These are phyloP conservation scores for Thyatira batis DNA, from an alignment of 2,888 invertebrate genomes.

Conservation along the genomic window DNA sequence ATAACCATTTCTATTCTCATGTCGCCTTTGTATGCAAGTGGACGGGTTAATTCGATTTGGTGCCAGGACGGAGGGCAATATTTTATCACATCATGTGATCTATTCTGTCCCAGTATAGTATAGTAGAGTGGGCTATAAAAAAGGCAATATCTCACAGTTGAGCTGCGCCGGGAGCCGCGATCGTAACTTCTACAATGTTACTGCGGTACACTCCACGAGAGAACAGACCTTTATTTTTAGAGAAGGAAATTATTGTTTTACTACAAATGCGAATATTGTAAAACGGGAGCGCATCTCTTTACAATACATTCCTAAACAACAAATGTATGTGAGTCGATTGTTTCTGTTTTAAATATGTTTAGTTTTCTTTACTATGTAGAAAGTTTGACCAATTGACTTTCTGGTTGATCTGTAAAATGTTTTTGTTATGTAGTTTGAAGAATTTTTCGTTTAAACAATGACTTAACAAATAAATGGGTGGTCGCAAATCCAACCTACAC, in stretches of 20 bases:
- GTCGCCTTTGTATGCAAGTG: constrained; percentile 80
- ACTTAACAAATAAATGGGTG: no score
- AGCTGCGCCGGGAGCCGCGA: constrained; percentile 73
- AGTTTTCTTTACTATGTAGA: no score
- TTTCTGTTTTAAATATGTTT: no score
- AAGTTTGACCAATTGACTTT: no score
- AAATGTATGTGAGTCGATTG: background rate
- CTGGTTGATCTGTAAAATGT: no score
- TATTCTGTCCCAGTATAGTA: constrained; percentile 79
- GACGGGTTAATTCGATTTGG: constrained; percentile 82
- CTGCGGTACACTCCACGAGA: constrained; percentile 65
- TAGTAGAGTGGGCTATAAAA: constrained; percentile 81
- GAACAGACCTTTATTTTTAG: constrained; percentile 67
- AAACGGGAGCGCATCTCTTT: constrained; percentile 6
- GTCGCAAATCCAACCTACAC: no score
- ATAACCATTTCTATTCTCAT: constrained; percentile 75
- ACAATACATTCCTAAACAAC: background rate
- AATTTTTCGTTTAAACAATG: no score
- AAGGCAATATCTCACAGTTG: constrained; percentile 82
- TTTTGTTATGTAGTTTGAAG: no score
- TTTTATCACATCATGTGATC: constrained; percentile 82
- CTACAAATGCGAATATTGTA: constrained; percentile 19
- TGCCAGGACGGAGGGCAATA: constrained; percentile 75
- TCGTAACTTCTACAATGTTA: constrained; percentile 82
- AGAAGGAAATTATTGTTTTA: constrained; percentile 60